phyloP scores from a whole-genome alignment of 1,140 invertebrate species.

The Drosophila saltans region DNA sequence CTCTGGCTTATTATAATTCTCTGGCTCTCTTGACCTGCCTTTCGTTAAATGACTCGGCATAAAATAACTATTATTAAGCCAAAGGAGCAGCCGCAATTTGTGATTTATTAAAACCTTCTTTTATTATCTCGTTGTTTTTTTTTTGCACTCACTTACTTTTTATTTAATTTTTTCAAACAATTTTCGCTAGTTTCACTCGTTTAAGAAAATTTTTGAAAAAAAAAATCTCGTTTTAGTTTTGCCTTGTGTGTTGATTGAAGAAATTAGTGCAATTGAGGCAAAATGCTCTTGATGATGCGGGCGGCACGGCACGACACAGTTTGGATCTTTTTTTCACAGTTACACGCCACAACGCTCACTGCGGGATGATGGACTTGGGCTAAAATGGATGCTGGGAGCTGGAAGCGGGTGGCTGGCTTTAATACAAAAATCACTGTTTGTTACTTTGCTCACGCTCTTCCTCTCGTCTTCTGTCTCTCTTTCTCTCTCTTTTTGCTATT shows the following conservation, averaged over 20 bases:
- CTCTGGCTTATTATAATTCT: slow-evolving; percentile 16
- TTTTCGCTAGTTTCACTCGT: slow-evolving; percentile 78
- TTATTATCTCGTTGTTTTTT: slow-evolving; percentile 57
- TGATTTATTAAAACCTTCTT: slow-evolving; percentile 35
- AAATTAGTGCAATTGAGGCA: slow-evolving; percentile 77
- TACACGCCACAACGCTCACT: slow-evolving; percentile 63
- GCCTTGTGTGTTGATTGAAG: slow-evolving; percentile 77
- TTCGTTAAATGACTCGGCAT: slow-evolving; percentile 64
- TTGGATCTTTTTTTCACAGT: slow-evolving; percentile 51
- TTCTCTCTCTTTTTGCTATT: slow-evolving; percentile 21
- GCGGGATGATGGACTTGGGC: slow-evolving; percentile 29
- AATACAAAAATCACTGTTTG: slow-evolving; percentile 54
- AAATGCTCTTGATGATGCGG: slow-evolving; percentile 48
- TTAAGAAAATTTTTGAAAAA: slow-evolving; percentile 42
- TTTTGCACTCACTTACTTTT: slow-evolving; percentile 45
- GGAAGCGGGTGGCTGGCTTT: slow-evolving; percentile 39
- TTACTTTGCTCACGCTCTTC: slow-evolving; percentile 44
- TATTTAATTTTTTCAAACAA: slow-evolving; percentile 66
- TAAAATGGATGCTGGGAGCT: slow-evolving; percentile 54
- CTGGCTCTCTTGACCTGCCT: slow-evolving; percentile 63
- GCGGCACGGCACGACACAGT: slow-evolving; percentile 46
- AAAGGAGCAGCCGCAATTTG: slow-evolving; percentile 52
- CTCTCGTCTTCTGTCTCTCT: slow-evolving; percentile 15
- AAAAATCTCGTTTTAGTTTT: slow-evolving; percentile 46
- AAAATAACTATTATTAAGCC: slow-evolving; percentile 53